A percentile compares a stretch with the other conserved stretches of the same genome.
These are phyloP conservation scores for Hypomesus transpacificus DNA, from an alignment of 2,113 vertebrate genomes.

Conservation along the genomic window DNA sequence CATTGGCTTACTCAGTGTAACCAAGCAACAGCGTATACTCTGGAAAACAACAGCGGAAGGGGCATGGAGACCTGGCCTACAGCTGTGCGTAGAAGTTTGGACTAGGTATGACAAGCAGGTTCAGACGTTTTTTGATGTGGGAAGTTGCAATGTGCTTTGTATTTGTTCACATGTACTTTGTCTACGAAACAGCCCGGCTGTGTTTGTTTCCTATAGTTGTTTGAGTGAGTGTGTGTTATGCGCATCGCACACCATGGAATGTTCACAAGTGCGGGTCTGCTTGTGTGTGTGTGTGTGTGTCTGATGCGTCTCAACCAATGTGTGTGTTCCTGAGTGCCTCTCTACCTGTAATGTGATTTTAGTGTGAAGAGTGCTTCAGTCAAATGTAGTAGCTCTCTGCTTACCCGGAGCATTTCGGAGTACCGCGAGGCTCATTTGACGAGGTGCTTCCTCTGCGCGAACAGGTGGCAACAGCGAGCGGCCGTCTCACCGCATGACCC, in stretches of 20 bases:
- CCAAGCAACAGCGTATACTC: background rate
- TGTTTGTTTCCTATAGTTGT: background rate
- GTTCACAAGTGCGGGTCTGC: background rate
- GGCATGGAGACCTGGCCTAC: too few relatives aligned
- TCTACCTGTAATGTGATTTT: conserved; percentile 57
- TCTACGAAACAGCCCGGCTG: background rate
- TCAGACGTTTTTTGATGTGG: too few relatives aligned
- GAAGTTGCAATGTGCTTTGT: too few relatives aligned
- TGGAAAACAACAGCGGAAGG: too few relatives aligned
- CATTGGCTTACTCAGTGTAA: background rate
- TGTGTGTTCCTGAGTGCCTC: conserved; percentile 51
- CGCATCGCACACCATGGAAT: background rate
- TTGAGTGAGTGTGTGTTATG: background rate
- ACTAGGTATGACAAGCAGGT: too few relatives aligned
- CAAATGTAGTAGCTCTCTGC: conserved; percentile 42
- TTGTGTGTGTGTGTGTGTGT: conserved; percentile 41
- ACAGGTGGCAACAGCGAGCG: conserved; percentile 52
- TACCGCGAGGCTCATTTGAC: conserved; percentile 52
- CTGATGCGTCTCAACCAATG: conserved; percentile 24
- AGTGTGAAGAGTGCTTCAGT: conserved; percentile 65
- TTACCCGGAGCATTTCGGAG: conserved; percentile 35
- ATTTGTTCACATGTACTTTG: background rate
- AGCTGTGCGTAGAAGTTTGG: too few relatives aligned
- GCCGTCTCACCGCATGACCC: background rate
- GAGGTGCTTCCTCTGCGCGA: conserved; percentile 48